A percentile compares a stretch with the other conserved stretches of the same genome.
These are phyloP conservation scores for Crotophaga sulcirostris DNA, from an alignment of 2,113 vertebrate genomes.

Conservation along the genomic window DNA sequence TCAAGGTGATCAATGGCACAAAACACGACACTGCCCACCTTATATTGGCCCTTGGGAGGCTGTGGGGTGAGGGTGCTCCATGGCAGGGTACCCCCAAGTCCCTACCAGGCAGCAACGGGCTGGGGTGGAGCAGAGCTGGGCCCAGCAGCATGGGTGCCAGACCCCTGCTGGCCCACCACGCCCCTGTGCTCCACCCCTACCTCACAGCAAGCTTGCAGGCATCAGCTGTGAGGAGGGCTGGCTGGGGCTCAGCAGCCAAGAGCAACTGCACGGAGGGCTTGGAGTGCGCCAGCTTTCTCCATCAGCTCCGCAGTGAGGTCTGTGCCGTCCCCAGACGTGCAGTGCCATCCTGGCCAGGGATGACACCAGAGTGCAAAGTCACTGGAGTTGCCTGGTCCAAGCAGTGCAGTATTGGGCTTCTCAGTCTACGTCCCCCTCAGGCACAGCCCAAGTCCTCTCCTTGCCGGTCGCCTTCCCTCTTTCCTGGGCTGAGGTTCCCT, in stretches of 20 bases:
- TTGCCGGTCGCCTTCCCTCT: not conserved
- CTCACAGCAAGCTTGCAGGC: not conserved
- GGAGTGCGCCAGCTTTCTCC: not conserved
- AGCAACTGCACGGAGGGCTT: not conserved
- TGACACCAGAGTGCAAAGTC: not conserved
- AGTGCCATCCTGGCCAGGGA: not conserved
- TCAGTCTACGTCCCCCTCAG: not conserved
- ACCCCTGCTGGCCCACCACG: not conserved
- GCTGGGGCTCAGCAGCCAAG: not conserved
- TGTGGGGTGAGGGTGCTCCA: not conserved
- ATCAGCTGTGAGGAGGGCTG: not conserved
- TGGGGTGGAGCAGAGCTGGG: not conserved
- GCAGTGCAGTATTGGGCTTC: not conserved
- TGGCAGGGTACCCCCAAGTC: not conserved
- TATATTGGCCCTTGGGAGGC: not conserved
- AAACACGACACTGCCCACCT: not conserved
- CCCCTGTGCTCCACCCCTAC: rapidly evolving
- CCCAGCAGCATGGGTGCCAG: not conserved
- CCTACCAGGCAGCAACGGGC: not conserved
- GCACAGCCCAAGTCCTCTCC: not conserved
- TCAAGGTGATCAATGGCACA: not conserved
- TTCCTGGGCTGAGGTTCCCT: not conserved
- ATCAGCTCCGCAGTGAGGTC: not conserved
- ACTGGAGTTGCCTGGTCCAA: not conserved
- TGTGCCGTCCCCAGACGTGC: not conserved